Percentiles rank a stretch among this genome's conserved stretches.
phyloP scores from a whole-genome alignment of 2,113 vertebrate species.

The Cololabis saira region DNA sequence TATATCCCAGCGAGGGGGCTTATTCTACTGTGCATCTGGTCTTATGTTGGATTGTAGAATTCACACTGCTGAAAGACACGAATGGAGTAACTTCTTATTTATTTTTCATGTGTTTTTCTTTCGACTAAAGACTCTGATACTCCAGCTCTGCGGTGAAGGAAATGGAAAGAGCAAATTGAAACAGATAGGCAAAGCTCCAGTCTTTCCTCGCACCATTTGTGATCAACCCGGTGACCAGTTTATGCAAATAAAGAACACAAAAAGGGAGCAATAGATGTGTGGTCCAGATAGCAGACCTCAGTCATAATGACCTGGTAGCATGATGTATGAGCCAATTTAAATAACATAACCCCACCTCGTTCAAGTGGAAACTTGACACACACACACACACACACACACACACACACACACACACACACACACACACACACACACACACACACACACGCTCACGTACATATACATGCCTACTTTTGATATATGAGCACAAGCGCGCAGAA shows the following conservation, averaged over 20 bases:
- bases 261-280: slow-evolving; percentile 63
- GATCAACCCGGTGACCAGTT: slow-evolving; percentile 70
- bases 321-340: slow-evolving; percentile 70
- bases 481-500: slow-evolving; percentile 6
- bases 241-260: slow-evolving; percentile 72
- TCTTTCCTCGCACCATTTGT: slow-evolving; percentile 65
- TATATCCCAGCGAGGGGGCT: too few relatives aligned
- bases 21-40: too few relatives aligned
- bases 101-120: slow-evolving; percentile 31
- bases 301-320: slow-evolving; percentile 61
- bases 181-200: slow-evolving; percentile 68
- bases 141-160: slow-evolving; percentile 17
- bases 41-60: too few relatives aligned
- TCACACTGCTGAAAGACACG: too few relatives aligned
- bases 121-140: slow-evolving; percentile 7
- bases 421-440: background rate
- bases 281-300: slow-evolving; percentile 62
- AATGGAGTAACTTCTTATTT: background rate
- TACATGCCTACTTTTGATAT: slow-evolving; percentile 17
- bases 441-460: slow-evolving; percentile 6
- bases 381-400: background rate
- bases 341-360: slow-evolving; percentile 51
- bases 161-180: slow-evolving; percentile 56
- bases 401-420: background rate
- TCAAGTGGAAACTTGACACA: slow-evolving; percentile 47